Base-by-base conservation (phyloP, 2,888 invertebrate genomes). In the Aproaerema taeniolella region DNA sequence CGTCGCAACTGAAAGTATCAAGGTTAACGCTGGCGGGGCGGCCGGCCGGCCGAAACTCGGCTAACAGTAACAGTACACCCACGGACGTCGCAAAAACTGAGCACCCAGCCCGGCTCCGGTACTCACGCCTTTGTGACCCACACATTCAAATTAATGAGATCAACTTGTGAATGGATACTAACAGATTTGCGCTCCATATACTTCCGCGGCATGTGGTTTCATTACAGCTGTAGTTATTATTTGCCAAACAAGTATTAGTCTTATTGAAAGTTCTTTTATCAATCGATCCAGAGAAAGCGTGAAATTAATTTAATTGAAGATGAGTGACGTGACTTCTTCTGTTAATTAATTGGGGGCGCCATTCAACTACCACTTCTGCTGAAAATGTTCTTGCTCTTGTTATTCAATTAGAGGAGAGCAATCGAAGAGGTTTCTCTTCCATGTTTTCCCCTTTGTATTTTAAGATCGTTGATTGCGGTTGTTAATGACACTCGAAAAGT, bases 1-100 rank as follows among this genome's bases (percentile, higher is more conserved):
- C 70, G 64, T 73, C 72, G 81, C 77, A 82, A 82, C 83, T 80
- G 82, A 83, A 82, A 82, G 82, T 82, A 86, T 81, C 81, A 86
- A 82, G 83, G 85, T 81, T 83, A 85, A 79, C 58, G 63, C n/a
- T n/a, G n/a, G n/a, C n/a, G n/a, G n/a, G 71, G 58, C 68, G 76
- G 72, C 74, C 70, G 67, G 71, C 66, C 70, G 61, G 55, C 63
- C 72, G 73, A 80, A 82, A 79, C 75, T 80, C 80, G 78, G 82
- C 74, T 81, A 81, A 77, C 75, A 76, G 71, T 80, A 76, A 78
- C 72, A 78, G 80, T 83, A 80, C 74, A 77, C 71, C 71, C 69
- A 75, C 69, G 51, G 58, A 55, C 46, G 57, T 54, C 60, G 71
- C 71, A 80, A 81, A 82, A 83, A 82, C 67, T 67, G 56, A 50